phyloP scores from a whole-genome alignment of 2,113 vertebrate species.

The Urocitellus parryii region DNA sequence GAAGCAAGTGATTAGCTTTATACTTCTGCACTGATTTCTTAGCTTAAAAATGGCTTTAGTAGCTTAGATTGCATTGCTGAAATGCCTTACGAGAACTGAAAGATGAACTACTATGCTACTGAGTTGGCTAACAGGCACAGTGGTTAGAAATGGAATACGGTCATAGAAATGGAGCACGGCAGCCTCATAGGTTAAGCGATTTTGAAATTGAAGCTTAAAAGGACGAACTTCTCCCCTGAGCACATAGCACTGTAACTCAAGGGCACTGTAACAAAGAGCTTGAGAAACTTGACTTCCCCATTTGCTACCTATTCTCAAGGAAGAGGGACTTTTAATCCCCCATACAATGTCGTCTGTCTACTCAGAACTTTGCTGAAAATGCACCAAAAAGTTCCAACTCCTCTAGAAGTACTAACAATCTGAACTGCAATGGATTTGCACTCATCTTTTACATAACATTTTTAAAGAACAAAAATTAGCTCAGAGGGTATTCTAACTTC shows the following conservation, averaged over 20 bases:
- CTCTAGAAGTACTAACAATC: constrained; percentile 1
- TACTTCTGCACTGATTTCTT: background rate
- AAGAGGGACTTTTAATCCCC: background rate
- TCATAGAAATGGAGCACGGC: constrained; percentile 2
- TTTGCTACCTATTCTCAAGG: background rate
- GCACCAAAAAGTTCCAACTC: background rate
- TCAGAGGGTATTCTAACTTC: background rate
- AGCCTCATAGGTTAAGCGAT: background rate
- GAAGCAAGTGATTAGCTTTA: constrained; percentile 3
- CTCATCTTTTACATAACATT: background rate
- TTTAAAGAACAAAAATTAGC: constrained; percentile 26
- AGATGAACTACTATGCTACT: background rate
- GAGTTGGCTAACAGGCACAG: background rate
- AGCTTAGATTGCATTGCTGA: constrained; percentile 13
- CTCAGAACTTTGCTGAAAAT: constrained; percentile 18
- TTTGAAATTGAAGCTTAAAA: constrained; percentile 52
- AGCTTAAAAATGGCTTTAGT: constrained; percentile 48
- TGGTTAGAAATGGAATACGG: constrained; percentile 6
- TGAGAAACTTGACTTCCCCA: background rate
- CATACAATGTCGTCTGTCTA: background rate
- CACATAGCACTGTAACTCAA: background rate
- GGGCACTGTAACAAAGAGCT: background rate
- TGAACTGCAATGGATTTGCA: background rate
- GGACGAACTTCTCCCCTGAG: background rate
- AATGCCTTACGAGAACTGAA: constrained; percentile 35